A percentile compares a stretch with the other conserved stretches of the same genome.
phyloP scores from a whole-genome alignment of 2,888 invertebrate genomes.

The Boloria selene region DNA sequence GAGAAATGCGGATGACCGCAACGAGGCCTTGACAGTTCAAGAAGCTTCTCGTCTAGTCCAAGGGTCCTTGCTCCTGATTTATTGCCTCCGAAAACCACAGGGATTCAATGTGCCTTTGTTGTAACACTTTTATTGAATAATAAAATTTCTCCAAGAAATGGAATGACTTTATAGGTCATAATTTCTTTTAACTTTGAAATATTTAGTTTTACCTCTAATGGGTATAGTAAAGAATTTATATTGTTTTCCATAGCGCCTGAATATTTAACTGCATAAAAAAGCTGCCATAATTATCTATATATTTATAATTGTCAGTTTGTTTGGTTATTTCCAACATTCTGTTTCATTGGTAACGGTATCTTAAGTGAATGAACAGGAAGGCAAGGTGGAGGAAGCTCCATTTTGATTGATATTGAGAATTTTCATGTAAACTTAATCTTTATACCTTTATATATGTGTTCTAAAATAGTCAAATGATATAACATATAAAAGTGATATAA shows the following conservation, averaged over 20 bases:
- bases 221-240: slow-evolving; percentile 37
- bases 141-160: slow-evolving; percentile 78
- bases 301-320: too few species aligned
- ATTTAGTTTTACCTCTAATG: slow-evolving; percentile 49
- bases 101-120: slow-evolving; percentile 79
- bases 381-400: too few species aligned
- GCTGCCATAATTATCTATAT: too few species aligned
- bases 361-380: too few species aligned
- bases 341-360: too few species aligned
- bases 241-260: background rate
- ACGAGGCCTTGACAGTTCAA: slow-evolving; percentile 75
- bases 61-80: slow-evolving; percentile 78
- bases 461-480: background rate
- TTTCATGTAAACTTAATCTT: too few species aligned
- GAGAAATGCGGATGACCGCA: slow-evolving; percentile 69
- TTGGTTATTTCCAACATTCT: too few species aligned
- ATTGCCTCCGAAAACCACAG: slow-evolving; percentile 76
- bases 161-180: slow-evolving; percentile 77
- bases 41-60: slow-evolving; percentile 64
- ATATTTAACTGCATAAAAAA: too few species aligned
- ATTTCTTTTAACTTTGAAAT: slow-evolving; percentile 60
- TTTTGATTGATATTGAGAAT: too few species aligned
- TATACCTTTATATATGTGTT: too few species aligned
- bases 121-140: slow-evolving; percentile 78
- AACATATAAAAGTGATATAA: slow-evolving; percentile 3